Conservation (phyloP, 2,113 vertebrate genomes). For the Archocentrus centrarchus region DNA sequence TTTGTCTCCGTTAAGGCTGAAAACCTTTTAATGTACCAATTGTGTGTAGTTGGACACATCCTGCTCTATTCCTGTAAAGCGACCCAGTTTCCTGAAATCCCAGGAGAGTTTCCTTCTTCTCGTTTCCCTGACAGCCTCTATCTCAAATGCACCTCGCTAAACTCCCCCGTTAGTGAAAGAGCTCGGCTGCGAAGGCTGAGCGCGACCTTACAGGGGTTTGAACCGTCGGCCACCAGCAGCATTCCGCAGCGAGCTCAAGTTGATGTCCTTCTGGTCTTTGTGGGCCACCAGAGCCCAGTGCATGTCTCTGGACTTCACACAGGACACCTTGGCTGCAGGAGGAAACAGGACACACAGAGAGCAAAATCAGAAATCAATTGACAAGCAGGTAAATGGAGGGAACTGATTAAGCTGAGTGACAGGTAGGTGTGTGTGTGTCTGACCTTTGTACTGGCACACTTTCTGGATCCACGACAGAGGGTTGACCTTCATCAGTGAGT, state of each 20-base stretch:
- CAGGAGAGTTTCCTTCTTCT: conserved; percentile 18
- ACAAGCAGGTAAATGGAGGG: conserved; percentile 19
- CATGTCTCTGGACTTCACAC: conserved; percentile 99
- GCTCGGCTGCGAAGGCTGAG: not conserved
- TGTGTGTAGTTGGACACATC: conserved; percentile 10
- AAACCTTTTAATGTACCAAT: conserved; percentile 26
- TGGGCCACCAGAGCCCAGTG: conserved; percentile 99
- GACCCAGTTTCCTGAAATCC: conserved; percentile 58
- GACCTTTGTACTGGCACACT: conserved; percentile 99
- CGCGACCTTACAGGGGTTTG: conserved; percentile 92
- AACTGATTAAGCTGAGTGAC: not conserved
- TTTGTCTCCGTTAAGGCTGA: not conserved
- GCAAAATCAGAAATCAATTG: conserved; percentile 19
- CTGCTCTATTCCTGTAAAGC: conserved; percentile 55
- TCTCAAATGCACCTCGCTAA: conserved; percentile 6
- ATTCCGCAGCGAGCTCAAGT: conserved; percentile 96
- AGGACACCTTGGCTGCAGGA: conserved; percentile 93
- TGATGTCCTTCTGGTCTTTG: conserved; percentile 97
- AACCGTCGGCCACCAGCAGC: conserved; percentile 98
- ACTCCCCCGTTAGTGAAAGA: not conserved
- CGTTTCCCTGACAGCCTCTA: conserved; percentile 27
- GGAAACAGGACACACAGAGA: not conserved
- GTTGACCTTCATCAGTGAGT: conserved; percentile 99
- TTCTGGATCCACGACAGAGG: conserved; percentile 99
- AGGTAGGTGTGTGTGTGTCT: conserved; percentile 40